Base-by-base conservation (phyloP, 2,797 vertebrate species). In the Lagorchestes hirsutus region DNA sequence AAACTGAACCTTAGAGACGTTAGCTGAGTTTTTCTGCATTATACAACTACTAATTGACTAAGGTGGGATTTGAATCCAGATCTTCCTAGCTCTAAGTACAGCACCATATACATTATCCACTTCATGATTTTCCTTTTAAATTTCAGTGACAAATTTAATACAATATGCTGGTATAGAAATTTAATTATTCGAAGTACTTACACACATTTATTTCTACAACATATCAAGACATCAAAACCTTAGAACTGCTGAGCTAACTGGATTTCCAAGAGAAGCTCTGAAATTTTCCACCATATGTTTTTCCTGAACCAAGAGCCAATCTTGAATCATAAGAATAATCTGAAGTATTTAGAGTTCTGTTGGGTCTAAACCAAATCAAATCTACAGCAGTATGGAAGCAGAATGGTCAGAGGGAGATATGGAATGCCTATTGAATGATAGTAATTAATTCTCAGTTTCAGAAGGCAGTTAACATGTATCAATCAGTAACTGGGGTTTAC, bases 321-420 rank as follows among this genome's bases (percentile, higher is more conserved):
- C n/a, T 91, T 27, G 18, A 91, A 91, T 87, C 74, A 5, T 54
- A 16, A n/a, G 12, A 10, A 94, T n/a, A 93, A 22, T 90, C 18
- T 55, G 22, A 4, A 56, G 52, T 52, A 50, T 34, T 67, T 46
- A 28, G 14, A 67, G 1, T 0, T 2, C n/a, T 94, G 0, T 82
- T 27, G 57, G 46, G 0, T 57, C 90, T 91, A 90, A 90, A 40
- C 34, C 1, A 59, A 34, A 91, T 91, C n/a, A 82, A 3, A 13
- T 74, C 11, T 24, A 54, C 10, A 91, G 18, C 27, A 55, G 54
- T 3, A 6, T 56, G n/a, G 1, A 2, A 50, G 28, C 22, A 29
- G 5, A 40, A 0, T 0, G 4, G 0, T 40, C 5, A 29, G 1
- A 9, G 22, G 31, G 34, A 2, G 12, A 22, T 10, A 31, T 0